These are phyloP conservation scores for Sebastes nivosus DNA, from an alignment of 2,797 vertebrate species.

Conservation along the genomic window DNA sequence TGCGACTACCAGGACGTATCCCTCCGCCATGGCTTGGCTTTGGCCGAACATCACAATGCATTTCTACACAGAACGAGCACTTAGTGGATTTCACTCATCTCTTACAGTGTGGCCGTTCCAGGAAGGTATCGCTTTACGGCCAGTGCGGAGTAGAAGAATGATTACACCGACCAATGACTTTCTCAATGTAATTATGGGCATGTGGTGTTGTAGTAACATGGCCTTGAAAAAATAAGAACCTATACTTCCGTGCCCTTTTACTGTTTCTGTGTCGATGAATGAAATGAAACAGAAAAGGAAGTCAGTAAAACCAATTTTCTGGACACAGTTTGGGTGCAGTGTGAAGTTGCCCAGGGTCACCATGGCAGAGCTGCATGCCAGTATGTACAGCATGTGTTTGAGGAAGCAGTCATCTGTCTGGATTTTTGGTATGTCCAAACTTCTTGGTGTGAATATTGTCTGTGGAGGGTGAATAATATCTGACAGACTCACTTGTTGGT, in stretches of 20 bases:
- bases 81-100: not conserved
- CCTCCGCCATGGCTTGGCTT: not conserved
- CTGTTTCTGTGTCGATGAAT: not conserved
- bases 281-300: not conserved
- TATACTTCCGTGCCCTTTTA: not conserved
- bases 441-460: not conserved
- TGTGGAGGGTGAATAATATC: not conserved
- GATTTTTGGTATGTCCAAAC: not conserved
- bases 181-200: not conserved
- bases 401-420: not conserved
- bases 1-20: not conserved
- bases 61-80: not conserved
- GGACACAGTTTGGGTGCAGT: not conserved
- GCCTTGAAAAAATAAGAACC: not conserved
- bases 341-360: not conserved
- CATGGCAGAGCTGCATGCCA: not conserved
- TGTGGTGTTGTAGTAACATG: not conserved
- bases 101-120: not conserved
- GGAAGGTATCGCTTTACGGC: not conserved
- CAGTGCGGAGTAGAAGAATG: not conserved
- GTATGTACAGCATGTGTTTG: not conserved
- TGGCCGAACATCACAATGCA: not conserved
- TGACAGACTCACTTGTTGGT: slow-evolving; percentile 90
- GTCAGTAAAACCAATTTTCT: not conserved
- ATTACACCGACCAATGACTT: not conserved